Evolutionary conservation across 2,797 vertebrate species (phyloP).

Genomic region (Paguma larvata): DNA sequence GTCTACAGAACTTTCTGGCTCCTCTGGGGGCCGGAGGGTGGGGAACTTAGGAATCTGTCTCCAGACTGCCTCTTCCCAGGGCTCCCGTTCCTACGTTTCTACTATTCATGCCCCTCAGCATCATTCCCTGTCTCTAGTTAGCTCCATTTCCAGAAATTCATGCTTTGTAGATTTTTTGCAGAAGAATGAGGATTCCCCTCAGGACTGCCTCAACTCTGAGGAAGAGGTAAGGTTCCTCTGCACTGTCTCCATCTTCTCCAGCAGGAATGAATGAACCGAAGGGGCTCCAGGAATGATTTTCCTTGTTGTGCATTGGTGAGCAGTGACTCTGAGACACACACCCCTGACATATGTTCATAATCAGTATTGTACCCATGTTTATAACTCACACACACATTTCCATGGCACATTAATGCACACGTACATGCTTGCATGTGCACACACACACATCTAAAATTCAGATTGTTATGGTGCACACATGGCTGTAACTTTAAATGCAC

Average conservation of each 20-base stretch:
- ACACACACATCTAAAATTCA: background rate
- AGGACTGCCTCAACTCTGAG: conserved; percentile 28
- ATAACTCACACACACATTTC: background rate
- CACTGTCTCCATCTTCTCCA: conserved; percentile 35
- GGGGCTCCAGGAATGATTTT: conserved; percentile 39
- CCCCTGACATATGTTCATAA: background rate
- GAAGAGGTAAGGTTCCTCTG: conserved; percentile 46
- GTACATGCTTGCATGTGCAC: background rate
- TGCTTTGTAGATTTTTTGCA: conserved; percentile 36
- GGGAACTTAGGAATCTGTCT: conserved; percentile 11
- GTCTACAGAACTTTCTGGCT: background rate
- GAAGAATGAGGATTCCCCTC: background rate
- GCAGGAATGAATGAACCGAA: background rate
- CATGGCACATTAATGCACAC: background rate
- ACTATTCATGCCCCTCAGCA: background rate
- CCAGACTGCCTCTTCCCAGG: background rate
- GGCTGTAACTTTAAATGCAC: background rate
- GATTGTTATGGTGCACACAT: background rate
- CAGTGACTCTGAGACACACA: background rate
- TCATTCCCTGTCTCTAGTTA: background rate
- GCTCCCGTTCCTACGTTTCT: background rate
- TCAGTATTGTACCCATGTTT: background rate
- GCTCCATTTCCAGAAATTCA: conserved; percentile 38
- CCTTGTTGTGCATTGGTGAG: conserved; percentile 17
- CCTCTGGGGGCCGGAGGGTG: background rate